phyloP scores from a whole-genome alignment of 2,797 vertebrate species.

The Acanthiza pusilla region DNA sequence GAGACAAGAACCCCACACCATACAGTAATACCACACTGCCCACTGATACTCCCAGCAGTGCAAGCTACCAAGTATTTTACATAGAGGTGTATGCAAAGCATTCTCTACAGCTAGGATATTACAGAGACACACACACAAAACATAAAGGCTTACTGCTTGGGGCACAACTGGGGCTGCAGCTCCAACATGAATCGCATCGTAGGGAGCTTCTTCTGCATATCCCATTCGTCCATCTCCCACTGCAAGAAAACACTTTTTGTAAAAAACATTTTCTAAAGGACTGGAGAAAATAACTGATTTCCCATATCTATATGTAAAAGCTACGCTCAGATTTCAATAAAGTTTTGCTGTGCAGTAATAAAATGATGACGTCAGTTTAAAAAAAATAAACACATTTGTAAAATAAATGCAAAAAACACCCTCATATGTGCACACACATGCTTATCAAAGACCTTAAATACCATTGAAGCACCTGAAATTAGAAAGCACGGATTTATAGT shows the following conservation, averaged over 20 bases:
- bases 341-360: neutral
- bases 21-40: neutral
- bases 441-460: neutral
- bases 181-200: constrained; percentile 96
- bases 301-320: neutral
- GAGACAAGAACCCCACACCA: neutral
- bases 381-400: neutral
- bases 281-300: neutral
- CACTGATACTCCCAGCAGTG: neutral
- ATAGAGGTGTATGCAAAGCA: neutral
- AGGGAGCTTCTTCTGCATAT: constrained; percentile 87
- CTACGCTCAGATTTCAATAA: neutral
- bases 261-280: neutral
- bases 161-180: constrained; percentile 94
- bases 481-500: neutral
- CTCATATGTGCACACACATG: neutral
- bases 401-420: neutral
- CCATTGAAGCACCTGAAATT: neutral
- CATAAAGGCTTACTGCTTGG: constrained; percentile 86
- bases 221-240: constrained; percentile 96
- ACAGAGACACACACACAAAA: neutral
- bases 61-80: neutral
- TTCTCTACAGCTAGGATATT: neutral
- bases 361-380: neutral
- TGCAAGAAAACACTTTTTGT: constrained; percentile 68